These are phyloP conservation scores for Heterodera carotae DNA, from an alignment of 1,140 invertebrate species.

Conservation along the genomic window DNA sequence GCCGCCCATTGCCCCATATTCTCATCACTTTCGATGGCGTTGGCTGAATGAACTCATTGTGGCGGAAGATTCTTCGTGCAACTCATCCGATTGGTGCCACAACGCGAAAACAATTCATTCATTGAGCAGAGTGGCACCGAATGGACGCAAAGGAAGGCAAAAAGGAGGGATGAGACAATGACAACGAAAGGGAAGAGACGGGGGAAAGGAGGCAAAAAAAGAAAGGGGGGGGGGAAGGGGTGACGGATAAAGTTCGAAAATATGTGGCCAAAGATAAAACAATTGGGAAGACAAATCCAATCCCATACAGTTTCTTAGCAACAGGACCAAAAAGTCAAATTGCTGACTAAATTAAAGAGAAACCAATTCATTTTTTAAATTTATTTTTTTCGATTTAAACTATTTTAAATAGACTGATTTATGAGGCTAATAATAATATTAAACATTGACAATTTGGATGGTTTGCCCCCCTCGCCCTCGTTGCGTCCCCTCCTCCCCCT, in stretches of 20 bases:
- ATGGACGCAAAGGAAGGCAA: not conserved
- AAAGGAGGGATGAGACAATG: not conserved
- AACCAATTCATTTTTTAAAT: too few relatives aligned
- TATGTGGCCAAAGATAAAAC: not conserved
- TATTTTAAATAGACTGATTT: too few relatives aligned
- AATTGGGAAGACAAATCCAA: not conserved
- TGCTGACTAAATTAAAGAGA: too few relatives aligned
- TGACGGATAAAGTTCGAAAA: not conserved
- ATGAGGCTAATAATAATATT: too few relatives aligned
- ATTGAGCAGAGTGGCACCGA: not conserved
- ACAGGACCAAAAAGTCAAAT: too few relatives aligned
- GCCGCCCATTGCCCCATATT: not conserved
- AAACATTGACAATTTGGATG: too few relatives aligned
- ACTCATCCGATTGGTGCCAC: constrained; percentile 3
- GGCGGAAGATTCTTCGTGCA: constrained; percentile 11
- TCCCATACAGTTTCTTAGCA: too few relatives aligned
- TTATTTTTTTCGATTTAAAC: too few relatives aligned
- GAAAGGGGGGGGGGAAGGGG: too few relatives aligned
- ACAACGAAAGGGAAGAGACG: not conserved
- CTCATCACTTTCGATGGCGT: not conserved
- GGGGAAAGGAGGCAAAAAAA: too few relatives aligned
- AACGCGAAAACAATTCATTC: constrained; percentile 9
- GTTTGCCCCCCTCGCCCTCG: not conserved
- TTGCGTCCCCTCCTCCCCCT: not conserved
- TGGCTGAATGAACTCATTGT: constrained; percentile 6